A percentile compares a stretch with the other conserved stretches of the same genome.
phyloP scores from a whole-genome alignment of 2,113 vertebrate genomes.

The Lathamus discolor region DNA sequence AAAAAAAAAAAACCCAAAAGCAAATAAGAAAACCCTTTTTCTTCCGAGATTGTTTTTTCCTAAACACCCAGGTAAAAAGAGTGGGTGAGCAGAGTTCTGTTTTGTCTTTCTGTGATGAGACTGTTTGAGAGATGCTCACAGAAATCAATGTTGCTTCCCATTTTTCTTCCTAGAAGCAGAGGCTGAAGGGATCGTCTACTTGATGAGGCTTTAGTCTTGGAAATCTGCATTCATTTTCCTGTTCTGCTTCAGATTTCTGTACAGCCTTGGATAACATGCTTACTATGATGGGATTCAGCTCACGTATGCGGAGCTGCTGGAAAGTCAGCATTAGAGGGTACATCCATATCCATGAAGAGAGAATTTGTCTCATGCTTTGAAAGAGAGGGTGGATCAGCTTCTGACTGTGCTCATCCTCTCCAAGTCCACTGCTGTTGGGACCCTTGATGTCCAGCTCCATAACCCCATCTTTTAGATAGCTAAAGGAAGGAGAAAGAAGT shows the following conservation, averaged over 20 bases:
- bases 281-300: not conserved
- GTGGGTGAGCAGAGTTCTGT: not conserved
- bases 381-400: not conserved
- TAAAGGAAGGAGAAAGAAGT: not conserved
- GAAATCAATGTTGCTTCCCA: not conserved
- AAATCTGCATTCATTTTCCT: not conserved
- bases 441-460: not conserved
- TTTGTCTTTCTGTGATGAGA: not conserved
- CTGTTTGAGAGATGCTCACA: not conserved
- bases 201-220: not conserved
- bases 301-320: not conserved
- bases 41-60: not conserved
- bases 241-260: not conserved
- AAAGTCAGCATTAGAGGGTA: not conserved
- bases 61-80: not conserved
- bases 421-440: not conserved
- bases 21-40: accelerated
- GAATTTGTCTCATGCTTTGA: not conserved
- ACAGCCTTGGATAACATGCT: not conserved
- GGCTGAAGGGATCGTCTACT: not conserved
- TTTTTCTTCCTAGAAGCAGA: not conserved
- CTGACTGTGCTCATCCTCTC: not conserved
- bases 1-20: too few species aligned
- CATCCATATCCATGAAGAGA: not conserved
- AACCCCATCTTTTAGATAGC: not conserved